These are phyloP conservation scores for Cyanoderma ruficeps DNA, from an alignment of 2,113 vertebrate species.

Conservation along the genomic window DNA sequence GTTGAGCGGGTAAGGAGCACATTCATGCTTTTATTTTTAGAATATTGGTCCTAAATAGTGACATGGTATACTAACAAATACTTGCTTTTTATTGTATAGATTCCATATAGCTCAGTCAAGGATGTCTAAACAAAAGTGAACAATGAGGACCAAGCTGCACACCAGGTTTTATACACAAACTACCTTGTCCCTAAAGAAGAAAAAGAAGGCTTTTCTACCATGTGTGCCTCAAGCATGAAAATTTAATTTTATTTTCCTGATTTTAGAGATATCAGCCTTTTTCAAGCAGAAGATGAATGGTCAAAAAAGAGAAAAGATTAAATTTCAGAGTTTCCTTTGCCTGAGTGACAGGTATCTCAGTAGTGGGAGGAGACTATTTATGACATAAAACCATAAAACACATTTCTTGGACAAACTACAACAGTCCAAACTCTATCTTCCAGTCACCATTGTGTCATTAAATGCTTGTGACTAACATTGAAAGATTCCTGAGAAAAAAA, in stretches of 20 bases:
- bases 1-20: not conserved
- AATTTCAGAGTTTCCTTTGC: not conserved
- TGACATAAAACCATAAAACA: not conserved
- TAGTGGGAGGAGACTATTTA: not conserved
- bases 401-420: not conserved
- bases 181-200: not conserved
- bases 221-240: not conserved
- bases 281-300: not conserved
- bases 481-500: not conserved
- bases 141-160: not conserved
- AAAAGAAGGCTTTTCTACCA: not conserved
- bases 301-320: not conserved
- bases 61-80: not conserved
- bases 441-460: not conserved
- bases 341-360: not conserved
- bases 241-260: not conserved
- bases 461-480: fast-evolving
- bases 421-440: not conserved
- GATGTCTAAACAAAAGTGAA: not conserved
- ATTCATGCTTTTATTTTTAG: not conserved
- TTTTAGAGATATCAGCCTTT: not conserved
- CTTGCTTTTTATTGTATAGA: not conserved
- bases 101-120: not conserved
- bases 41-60: not conserved
- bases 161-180: not conserved